Evolutionary conservation across 2,113 vertebrate genomes (phyloP), one percentile per base, ranked within the genome.

Genomic region (Tylochromis polylepis): DNA sequence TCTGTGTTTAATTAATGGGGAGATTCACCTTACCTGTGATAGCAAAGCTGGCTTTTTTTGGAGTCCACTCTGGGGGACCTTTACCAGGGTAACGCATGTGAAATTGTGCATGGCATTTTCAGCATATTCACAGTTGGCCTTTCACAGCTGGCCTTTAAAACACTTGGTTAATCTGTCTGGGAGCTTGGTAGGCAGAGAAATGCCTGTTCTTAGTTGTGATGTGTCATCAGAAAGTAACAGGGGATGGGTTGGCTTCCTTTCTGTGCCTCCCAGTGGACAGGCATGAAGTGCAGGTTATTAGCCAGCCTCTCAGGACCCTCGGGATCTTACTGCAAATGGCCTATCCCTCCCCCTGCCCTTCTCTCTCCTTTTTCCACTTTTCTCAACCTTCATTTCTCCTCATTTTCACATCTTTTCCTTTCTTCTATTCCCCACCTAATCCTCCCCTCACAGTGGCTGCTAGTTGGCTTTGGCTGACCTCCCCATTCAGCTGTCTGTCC

Each of bases 211-310:
- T 94, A 85, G 91, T 92, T 93, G 88, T 91, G 86, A 88, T 87
- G 91, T 65, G 90, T 94, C 95, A 93, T 89, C 90, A 93, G 58
- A 91, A 93, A 82, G 87, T n/a, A 82, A 2, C 85, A 78, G 70
- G 72, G 55, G 41, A 62, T 67, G 80, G 75, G 59, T 62, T n/a
- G 82, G 75, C 88, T 88, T 90, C 91, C 87, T 88, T 55, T 89
- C 85, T 85, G 8, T n/a, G 9, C 55, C 82, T 90, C 92, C 87
- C 92, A 78, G 81, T 87, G 86, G 94, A 84, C 78, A 24, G 15
- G 6, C 49, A n/a, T 15, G 83, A 20, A 81, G 56, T 24, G 5
- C 87, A 85, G 89, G 89, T 93, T 70, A 87, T 95, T 91, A 95
- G 92, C 87, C 83, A 16, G 81, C 70, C 90, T 60, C 38, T 67